Evolutionary conservation across 2,888 invertebrate species (phyloP).

Genomic region (Chymomyza procnemis): DNA sequence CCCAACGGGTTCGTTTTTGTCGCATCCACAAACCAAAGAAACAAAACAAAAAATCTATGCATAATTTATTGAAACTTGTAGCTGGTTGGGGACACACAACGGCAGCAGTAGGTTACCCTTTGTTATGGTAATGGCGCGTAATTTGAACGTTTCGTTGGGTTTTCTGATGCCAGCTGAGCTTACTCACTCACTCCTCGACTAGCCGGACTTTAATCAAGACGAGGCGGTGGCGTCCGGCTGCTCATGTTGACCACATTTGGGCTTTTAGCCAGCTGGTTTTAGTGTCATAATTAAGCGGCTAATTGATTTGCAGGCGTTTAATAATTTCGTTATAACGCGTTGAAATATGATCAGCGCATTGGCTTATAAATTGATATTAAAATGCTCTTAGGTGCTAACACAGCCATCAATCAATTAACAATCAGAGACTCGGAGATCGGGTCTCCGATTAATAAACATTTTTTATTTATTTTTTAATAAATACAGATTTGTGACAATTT

Average conservation of each 20-base stretch:
- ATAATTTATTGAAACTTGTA: conserved; percentile 72
- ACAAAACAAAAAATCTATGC: conserved; percentile 53
- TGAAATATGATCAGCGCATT: conserved; percentile 21
- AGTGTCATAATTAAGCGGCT: conserved; percentile 72
- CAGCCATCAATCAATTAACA: conserved; percentile 63
- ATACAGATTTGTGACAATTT: background rate
- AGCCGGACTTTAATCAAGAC: background rate
- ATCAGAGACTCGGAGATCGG: background rate
- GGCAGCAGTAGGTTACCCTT: conserved; percentile 26
- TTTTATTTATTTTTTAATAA: background rate
- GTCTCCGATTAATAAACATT: background rate
- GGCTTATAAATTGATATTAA: conserved; percentile 2
- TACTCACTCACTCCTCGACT: background rate
- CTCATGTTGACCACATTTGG: background rate
- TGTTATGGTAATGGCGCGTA: conserved; percentile 67
- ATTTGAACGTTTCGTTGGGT: conserved; percentile 61
- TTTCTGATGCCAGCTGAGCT: background rate
- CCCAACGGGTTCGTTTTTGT: conserved; percentile 58
- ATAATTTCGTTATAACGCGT: conserved; percentile 29
- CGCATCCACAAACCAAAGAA: conserved; percentile 25
- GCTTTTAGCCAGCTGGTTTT: conserved; percentile 39
- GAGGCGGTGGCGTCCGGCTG: background rate
- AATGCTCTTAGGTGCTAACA: conserved; percentile 19
- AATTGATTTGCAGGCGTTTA: conserved; percentile 65
- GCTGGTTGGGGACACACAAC: conserved; percentile 20